Evolutionary conservation across 2,113 vertebrate genomes (phyloP).

Genomic region (Dissostichus mawsoni): DNA sequence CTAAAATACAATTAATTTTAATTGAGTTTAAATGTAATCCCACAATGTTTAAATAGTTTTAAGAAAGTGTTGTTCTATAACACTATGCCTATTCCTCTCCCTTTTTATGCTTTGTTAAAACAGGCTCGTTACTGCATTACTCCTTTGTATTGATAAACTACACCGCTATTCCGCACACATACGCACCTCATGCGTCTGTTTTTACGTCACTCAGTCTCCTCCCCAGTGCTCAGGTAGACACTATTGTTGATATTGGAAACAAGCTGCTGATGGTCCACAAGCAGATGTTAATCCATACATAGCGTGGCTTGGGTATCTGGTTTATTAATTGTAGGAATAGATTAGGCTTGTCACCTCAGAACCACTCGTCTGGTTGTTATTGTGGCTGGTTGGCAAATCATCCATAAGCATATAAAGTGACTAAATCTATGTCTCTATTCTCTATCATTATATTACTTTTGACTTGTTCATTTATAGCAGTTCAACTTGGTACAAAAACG

Average conservation of each 20-base stretch:
- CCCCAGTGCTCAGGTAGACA: slow-evolving; percentile 65
- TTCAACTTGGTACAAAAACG: neutral
- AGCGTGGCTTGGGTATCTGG: slow-evolving; percentile 84
- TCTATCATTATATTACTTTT: neutral
- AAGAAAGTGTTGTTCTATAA: neutral
- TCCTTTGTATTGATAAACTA: neutral
- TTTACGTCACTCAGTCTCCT: neutral
- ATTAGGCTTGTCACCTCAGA: slow-evolving; percentile 54
- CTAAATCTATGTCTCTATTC: neutral
- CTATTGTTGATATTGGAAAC: slow-evolving; percentile 58
- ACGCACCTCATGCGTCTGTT: neutral
- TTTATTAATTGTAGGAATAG: slow-evolving; percentile 68
- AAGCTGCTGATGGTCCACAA: slow-evolving; percentile 54
- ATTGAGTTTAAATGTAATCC: neutral
- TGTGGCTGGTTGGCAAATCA: neutral
- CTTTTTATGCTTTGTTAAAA: neutral
- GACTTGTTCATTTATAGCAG: neutral
- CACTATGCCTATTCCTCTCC: neutral
- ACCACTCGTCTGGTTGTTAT: slow-evolving; percentile 36
- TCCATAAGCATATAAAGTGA: neutral
- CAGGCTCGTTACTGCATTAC: neutral
- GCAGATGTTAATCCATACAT: slow-evolving; percentile 79
- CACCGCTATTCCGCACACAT: neutral
- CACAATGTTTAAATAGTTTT: no score
- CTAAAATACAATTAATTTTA: neutral